A percentile compares a stretch with the other conserved stretches of the same genome.
Conservation (phyloP, 2,113 vertebrate species). For the Petaurus breviceps region DNA sequence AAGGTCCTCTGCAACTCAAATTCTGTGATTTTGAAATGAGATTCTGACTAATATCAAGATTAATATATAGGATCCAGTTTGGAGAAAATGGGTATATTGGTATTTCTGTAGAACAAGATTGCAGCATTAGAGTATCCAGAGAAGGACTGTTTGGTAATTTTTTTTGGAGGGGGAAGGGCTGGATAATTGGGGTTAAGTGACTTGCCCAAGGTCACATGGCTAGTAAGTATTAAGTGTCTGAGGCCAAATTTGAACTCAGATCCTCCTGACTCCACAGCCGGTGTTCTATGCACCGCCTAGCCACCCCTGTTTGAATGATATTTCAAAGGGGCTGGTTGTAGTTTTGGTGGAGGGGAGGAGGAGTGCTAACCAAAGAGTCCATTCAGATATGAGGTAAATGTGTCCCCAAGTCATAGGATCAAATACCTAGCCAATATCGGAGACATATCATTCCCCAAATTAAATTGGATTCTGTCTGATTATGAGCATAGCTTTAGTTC, state of each 20-base stretch:
- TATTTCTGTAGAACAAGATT: slow-evolving; percentile 33
- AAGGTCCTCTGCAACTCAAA: neutral
- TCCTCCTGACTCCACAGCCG: no score
- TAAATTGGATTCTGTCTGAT: neutral
- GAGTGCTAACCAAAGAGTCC: neutral
- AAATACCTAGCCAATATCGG: neutral
- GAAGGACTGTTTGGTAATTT: neutral
- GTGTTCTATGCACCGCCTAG: no score
- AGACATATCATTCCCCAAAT: neutral
- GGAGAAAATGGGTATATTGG: slow-evolving; percentile 6
- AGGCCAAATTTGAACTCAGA: no score
- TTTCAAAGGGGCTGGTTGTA: neutral
- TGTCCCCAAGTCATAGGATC: neutral
- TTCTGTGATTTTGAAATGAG: neutral
- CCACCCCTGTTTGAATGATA: neutral
- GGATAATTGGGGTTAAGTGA: no score
- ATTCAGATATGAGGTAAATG: neutral
- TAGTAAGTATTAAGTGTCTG: no score
- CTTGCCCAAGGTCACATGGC: no score
- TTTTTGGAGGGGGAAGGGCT: no score
- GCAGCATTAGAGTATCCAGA: slow-evolving; percentile 49
- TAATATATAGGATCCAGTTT: slow-evolving; percentile 14
- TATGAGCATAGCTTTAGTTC: neutral
- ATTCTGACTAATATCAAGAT: neutral
- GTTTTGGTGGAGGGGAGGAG: neutral